These are phyloP conservation scores for Dermolepida albohirtum DNA, from an alignment of 2,888 invertebrate species.

Conservation along the genomic window DNA sequence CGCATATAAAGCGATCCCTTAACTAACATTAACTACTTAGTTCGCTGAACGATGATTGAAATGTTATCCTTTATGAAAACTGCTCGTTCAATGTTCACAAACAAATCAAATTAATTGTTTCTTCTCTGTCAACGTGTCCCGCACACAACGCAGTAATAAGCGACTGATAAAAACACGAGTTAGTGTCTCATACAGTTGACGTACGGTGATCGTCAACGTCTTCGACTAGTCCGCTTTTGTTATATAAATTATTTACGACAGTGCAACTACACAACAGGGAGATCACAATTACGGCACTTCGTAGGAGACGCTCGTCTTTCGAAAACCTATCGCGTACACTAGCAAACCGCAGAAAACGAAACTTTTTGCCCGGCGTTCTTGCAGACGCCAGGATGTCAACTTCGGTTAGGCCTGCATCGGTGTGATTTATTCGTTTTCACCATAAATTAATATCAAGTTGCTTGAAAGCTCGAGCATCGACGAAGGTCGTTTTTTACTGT, in stretches of 20 bases:
- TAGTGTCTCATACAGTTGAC: conserved; percentile 49
- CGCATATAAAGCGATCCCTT: too few species aligned
- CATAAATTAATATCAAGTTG: conserved; percentile 23
- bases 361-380: too few species aligned
- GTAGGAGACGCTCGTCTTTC: too few species aligned
- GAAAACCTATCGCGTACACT: too few species aligned
- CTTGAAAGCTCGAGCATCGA: conserved; percentile 23
- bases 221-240: conserved; percentile 19
- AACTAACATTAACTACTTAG: too few species aligned
- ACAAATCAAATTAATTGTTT: conserved; percentile 55
- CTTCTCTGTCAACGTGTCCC: conserved; percentile 49
- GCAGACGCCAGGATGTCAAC: too few species aligned
- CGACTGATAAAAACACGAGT: conserved; percentile 53
- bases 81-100: conserved; percentile 48
- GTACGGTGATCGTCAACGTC: conserved; percentile 34
- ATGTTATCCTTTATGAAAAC: conserved; percentile 39
- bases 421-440: conserved; percentile 23
- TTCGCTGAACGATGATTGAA: conserved; percentile 34
- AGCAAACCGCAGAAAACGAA: too few species aligned
- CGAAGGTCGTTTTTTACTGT: conserved; percentile 5
- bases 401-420: too few species aligned
- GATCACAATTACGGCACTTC: too few species aligned
- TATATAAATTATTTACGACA: conserved; percentile 33
- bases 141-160: conserved; percentile 52
- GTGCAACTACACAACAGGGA: too few species aligned